Evolutionary conservation across 2,797 vertebrate species (phyloP), one percentile per base, ranked within the genome.

Genomic region (Anableps anableps): DNA sequence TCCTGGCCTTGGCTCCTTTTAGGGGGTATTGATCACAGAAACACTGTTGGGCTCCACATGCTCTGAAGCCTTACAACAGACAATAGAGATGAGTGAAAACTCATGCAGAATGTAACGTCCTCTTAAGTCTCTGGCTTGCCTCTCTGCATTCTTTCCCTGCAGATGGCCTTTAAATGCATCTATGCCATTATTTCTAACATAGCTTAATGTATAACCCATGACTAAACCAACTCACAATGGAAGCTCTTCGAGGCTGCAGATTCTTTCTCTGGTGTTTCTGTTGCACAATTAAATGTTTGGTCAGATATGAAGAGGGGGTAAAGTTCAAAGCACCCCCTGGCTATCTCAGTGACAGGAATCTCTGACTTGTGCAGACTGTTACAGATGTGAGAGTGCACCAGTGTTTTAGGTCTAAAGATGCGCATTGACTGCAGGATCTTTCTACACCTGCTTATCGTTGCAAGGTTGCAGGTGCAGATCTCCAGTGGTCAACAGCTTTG

Each of bases 21-120:
- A 60, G 10, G 34, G 38, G 60, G 62, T 83, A 93, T 93, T 88
- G 92, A 93, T 91, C 84, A 84, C 53, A 50, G 45, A 82, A 78
- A 76, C 74, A 62, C 68, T 77, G 11, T 84, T 80, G 80, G 77
- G 74, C 73, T 75, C 29, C 72, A 16, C 62, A 74, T 80, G 80
- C 81, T 79, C 72, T 70, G 48, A 76, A 70, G 74, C 41, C 75
- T 83, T 73, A 38, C 74, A 55, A 81, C 79, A 70, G 72, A 87
- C 11, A 74, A 66, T 26, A 51, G 66, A 73, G 1, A 38, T 84
- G 80, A 88, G 83, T 87, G 76, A 72, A 87, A 87, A 88, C 76
- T 82, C 72, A 36, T 85, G 83, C 70, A 74, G 83, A 85, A 81
- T 41, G 71, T 76, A 81, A 1, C 23, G n/a, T 60, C 31, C 64